Percentiles rank a stretch among this genome's conserved stretches.
Conservation (phyloP, 2,797 vertebrate species). For the Orestias chungarensis region DNA sequence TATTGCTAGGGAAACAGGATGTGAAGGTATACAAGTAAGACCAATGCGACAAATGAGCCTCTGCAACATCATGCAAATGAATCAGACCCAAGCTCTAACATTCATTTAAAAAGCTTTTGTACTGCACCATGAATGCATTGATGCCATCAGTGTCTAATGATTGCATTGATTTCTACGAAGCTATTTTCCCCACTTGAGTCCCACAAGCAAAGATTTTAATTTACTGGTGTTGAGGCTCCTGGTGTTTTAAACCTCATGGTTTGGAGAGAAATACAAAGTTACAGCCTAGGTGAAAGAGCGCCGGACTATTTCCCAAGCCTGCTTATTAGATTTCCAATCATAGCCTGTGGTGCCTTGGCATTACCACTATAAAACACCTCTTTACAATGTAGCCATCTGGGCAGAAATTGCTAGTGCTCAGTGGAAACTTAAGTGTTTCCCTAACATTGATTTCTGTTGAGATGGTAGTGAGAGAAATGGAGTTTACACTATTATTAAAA, state of each 20-base stretch:
- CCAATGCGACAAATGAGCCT: conserved; percentile 54
- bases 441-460: conserved; percentile 71
- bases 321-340: conserved; percentile 82
- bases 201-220: conserved; percentile 67
- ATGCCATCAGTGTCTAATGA: conserved; percentile 70
- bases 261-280: conserved; percentile 45
- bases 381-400: conserved; percentile 59
- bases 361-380: conserved; percentile 77
- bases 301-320: conserved; percentile 59
- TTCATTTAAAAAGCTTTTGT: conserved; percentile 63
- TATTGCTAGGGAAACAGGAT: conserved; percentile 77
- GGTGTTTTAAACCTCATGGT: conserved; percentile 60
- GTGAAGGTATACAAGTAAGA: conserved; percentile 68
- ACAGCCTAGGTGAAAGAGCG: conserved; percentile 52
- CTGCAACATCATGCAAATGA: conserved; percentile 64
- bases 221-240: conserved; percentile 64
- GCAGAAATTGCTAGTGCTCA: conserved; percentile 69
- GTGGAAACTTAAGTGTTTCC: conserved; percentile 74
- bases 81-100: conserved; percentile 32
- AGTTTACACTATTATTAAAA: conserved; percentile 71
- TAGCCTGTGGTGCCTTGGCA: conserved; percentile 66
- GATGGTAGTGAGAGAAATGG: conserved; percentile 59
- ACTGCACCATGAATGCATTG: conserved; percentile 53
- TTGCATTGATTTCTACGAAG: conserved; percentile 71
- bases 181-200: conserved; percentile 41